A percentile compares a stretch with the other conserved stretches of the same genome.
Conservation (phyloP, 2,797 vertebrate genomes). For the Gymnocypris eckloni region DNA sequence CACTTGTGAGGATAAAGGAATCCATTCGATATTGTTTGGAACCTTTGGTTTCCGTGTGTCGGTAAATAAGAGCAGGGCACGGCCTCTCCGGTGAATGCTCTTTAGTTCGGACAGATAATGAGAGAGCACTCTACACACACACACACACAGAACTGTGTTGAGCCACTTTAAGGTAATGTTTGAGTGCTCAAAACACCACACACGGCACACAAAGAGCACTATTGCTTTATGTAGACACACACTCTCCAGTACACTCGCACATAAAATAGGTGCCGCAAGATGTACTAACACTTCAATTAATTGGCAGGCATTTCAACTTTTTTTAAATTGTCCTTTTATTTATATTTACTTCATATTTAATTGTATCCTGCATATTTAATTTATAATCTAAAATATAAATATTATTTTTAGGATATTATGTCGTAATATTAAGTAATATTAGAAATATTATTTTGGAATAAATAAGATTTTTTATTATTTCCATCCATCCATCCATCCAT, state of each 20-base stretch:
- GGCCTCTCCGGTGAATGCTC: constrained; percentile 81
- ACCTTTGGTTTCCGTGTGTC: constrained; percentile 80
- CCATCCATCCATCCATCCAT: too few relatives aligned
- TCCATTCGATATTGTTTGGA: constrained; percentile 79
- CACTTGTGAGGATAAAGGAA: constrained; percentile 83
- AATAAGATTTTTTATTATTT: too few relatives aligned
- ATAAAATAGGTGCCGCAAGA: constrained; percentile 36
- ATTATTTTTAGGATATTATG: too few relatives aligned
- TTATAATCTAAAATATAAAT: background rate
- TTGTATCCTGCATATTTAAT: background rate
- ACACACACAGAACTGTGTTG: constrained; percentile 70
- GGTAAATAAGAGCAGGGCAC: constrained; percentile 80
- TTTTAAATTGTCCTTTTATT: background rate
- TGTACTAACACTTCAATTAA: constrained; percentile 8
- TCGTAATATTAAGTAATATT: too few relatives aligned
- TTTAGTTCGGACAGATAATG: constrained; percentile 78
- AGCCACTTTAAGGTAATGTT: constrained; percentile 76
- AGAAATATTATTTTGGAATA: too few relatives aligned
- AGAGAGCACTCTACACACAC: constrained; percentile 73
- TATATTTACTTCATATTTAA: background rate
- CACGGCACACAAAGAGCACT: constrained; percentile 47
- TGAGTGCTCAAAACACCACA: constrained; percentile 59
- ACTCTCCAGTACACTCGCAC: constrained; percentile 9
- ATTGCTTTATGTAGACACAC: constrained; percentile 45
- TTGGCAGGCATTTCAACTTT: background rate